Conservation (phyloP, 2,797 vertebrate species). For the Coccyzus lansbergi region DNA sequence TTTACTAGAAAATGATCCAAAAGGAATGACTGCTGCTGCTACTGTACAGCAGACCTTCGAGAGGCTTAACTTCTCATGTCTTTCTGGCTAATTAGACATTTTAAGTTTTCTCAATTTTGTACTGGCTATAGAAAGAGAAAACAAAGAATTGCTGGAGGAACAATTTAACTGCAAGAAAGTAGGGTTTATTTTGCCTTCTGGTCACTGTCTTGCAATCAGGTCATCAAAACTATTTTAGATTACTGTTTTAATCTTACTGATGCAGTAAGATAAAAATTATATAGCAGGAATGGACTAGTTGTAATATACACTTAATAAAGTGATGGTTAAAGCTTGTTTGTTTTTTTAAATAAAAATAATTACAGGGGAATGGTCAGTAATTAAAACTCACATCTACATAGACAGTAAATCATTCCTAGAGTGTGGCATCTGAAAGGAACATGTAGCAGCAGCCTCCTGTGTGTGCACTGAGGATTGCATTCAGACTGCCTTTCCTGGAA, state of each 20-base stretch:
- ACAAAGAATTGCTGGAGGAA: not conserved
- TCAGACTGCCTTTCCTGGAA: not conserved
- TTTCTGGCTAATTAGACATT: not conserved
- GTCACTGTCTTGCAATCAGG: not conserved
- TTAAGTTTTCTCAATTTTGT: not conserved
- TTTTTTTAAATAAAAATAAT: not conserved
- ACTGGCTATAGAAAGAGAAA: not conserved
- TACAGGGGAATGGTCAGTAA: not conserved
- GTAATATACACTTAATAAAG: not conserved
- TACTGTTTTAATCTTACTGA: not conserved
- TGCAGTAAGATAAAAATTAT: not conserved
- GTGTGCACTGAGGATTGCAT: not conserved
- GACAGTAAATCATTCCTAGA: not conserved
- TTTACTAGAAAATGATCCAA: not conserved
- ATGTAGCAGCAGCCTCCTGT: accelerated
- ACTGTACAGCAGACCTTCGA: not conserved
- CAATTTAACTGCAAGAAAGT: not conserved
- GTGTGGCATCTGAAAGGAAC: not conserved
- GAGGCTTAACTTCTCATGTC: not conserved
- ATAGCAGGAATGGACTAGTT: not conserved
- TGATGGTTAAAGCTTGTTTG: not conserved
- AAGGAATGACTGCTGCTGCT: not conserved
- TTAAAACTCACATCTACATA: not conserved
- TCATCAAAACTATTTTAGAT: not conserved
- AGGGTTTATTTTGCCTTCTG: not conserved